A percentile compares a stretch with the other conserved stretches of the same genome.
phyloP scores from a whole-genome alignment of 2,888 invertebrate species.

The Myopa tessellatipennis region DNA sequence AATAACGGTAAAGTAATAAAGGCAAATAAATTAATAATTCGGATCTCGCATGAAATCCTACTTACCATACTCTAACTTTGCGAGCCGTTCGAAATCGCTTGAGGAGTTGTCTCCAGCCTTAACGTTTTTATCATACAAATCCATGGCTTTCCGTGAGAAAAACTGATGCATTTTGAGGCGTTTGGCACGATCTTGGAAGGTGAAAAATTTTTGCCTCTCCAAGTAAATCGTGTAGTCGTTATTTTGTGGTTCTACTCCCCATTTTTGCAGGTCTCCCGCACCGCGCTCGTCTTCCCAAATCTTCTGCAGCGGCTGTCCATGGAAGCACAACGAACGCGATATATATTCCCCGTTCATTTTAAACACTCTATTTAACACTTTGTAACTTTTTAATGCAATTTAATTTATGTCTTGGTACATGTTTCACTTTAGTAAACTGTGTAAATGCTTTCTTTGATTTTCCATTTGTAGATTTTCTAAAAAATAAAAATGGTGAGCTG shows the following conservation, averaged over 20 bases:
- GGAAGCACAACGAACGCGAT: slow-evolving; percentile 82
- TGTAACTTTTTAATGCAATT: background rate
- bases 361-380: slow-evolving; percentile 30
- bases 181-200: slow-evolving; percentile 86
- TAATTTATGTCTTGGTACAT: background rate
- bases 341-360: slow-evolving; percentile 67
- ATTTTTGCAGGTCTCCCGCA: slow-evolving; percentile 77
- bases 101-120: slow-evolving; percentile 55
- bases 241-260: slow-evolving; percentile 70
- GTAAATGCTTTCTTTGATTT: background rate
- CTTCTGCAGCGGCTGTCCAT: slow-evolving; percentile 88
- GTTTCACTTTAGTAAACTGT: background rate
- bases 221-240: slow-evolving; percentile 82
- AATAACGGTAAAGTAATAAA: too few relatives aligned
- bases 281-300: slow-evolving; percentile 88
- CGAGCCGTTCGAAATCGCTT: slow-evolving; percentile 6
- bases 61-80: slow-evolving; percentile 23
- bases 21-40: too few relatives aligned
- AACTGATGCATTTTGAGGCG: slow-evolving; percentile 87
- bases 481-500: slow-evolving; percentile 8
- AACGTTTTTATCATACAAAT: slow-evolving; percentile 75
- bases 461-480: slow-evolving; percentile 5
- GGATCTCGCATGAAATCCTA: background rate
- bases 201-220: slow-evolving; percentile 82
- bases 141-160: slow-evolving; percentile 84